phyloP scores from a whole-genome alignment of 2,888 invertebrate genomes.

The Chymomyza fuscimana region DNA sequence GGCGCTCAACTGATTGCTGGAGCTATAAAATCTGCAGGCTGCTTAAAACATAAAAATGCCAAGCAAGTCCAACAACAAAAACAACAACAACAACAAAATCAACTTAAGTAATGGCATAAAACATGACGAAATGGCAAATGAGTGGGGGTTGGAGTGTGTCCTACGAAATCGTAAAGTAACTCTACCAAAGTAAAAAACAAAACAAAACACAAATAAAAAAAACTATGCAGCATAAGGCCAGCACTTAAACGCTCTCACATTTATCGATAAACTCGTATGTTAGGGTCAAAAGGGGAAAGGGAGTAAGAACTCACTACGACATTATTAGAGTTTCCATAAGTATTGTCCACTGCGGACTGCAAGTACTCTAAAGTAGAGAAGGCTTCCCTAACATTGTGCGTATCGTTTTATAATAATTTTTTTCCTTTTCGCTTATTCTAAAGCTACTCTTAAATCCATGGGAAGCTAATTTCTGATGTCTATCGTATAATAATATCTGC shows the following conservation, averaged over 20 bases:
- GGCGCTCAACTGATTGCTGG: slow-evolving; percentile 55
- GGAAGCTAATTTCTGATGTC: too few relatives aligned
- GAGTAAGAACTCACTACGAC: too few relatives aligned
- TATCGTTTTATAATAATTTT: too few relatives aligned
- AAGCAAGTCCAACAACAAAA: slow-evolving; percentile 8
- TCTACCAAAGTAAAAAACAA: slow-evolving; percentile 19
- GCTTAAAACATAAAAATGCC: slow-evolving; percentile 67
- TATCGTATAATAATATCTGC: too few relatives aligned
- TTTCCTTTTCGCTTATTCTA: too few relatives aligned
- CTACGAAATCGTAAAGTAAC: slow-evolving; percentile 60
- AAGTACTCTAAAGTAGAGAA: too few relatives aligned
- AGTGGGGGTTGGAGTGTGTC: slow-evolving; percentile 43
- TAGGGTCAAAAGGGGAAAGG: too few relatives aligned
- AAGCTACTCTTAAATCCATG: too few relatives aligned
- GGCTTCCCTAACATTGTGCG: too few relatives aligned
- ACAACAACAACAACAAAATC: slow-evolving; percentile 25
- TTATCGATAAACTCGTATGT: not conserved
- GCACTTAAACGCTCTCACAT: slow-evolving; percentile 36
- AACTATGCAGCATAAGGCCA: slow-evolving; percentile 55
- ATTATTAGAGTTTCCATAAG: too few relatives aligned
- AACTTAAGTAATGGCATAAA: slow-evolving; percentile 66
- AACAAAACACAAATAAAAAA: not conserved
- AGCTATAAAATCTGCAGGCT: slow-evolving; percentile 69
- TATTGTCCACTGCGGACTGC: too few relatives aligned
- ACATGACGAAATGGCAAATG: slow-evolving; percentile 72